Conservation (phyloP, 2,888 invertebrate species). For the Pardosa pseudoannulata region DNA sequence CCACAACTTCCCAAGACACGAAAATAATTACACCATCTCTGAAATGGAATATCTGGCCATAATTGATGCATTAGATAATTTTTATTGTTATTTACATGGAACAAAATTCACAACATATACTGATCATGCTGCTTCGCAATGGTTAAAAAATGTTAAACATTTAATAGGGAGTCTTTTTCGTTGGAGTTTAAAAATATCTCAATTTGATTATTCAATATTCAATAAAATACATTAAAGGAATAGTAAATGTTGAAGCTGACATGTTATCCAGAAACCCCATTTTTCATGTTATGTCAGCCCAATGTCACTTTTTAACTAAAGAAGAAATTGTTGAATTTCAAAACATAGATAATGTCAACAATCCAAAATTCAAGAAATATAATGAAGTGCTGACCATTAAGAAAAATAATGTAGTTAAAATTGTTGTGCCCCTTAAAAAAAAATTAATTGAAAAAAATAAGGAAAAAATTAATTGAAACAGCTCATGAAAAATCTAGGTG, state of each 20-base stretch:
- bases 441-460: no score
- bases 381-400: no score
- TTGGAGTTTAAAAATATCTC: background rate
- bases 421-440: background rate
- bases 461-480: background rate
- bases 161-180: background rate
- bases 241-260: no score
- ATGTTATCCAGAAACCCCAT: constrained; percentile 12
- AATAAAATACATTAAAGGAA: constrained; percentile 6
- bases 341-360: no score
- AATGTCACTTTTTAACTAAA: no score
- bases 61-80: background rate
- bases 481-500: no score
- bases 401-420: no score
- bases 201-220: no score
- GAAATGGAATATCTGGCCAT: background rate
- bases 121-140: no score
- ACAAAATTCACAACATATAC: background rate
- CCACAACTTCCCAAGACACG: background rate
- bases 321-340: background rate
- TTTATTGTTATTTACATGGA: background rate
- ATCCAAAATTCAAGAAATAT: no score
- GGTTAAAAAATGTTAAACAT: background rate
- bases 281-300: no score
- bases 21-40: background rate